Evolutionary conservation across 2,888 invertebrate species (phyloP).

Genomic region (Cheilosia impressa): DNA sequence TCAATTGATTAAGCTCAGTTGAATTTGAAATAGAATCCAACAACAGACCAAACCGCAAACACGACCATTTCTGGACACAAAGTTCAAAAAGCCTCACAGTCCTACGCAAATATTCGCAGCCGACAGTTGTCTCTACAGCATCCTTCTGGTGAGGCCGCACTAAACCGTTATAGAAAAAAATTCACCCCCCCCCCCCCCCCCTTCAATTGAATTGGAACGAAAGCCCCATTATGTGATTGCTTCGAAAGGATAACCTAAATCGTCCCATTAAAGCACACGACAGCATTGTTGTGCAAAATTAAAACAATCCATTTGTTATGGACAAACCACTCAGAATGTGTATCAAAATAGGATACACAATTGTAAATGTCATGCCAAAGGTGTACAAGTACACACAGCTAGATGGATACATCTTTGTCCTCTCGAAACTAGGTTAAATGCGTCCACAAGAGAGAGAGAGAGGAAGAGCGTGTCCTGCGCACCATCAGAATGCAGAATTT

Average conservation of each 20-base stretch:
- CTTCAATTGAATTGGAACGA: background rate
- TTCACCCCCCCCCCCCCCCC: background rate
- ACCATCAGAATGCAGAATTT: conserved; percentile 1
- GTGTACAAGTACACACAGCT: conserved; percentile 12
- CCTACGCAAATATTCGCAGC: background rate
- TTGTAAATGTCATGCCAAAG: conserved; percentile 59
- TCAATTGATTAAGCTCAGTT: no score
- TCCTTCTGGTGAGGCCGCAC: no score
- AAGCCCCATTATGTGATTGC: conserved; percentile 44
- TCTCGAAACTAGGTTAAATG: conserved; percentile 68
- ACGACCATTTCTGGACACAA: no score
- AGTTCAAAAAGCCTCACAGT: no score
- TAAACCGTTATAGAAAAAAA: no score
- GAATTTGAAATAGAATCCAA: no score
- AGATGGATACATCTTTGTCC: conserved; percentile 11
- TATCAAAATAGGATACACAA: conserved; percentile 56
- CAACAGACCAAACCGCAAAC: no score
- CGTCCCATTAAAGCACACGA: conserved; percentile 26
- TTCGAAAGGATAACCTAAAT: conserved; percentile 29
- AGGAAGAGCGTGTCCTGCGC: background rate
- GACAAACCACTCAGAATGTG: conserved; percentile 30
- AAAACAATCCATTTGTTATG: conserved; percentile 48
- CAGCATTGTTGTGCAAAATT: conserved; percentile 29
- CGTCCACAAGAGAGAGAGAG: conserved; percentile 45
- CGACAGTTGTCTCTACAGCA: background rate